Percentiles rank a stretch among this genome's conserved stretches.
Conservation (phyloP, 2,888 invertebrate genomes). For the Cyclophora albipunctata region DNA sequence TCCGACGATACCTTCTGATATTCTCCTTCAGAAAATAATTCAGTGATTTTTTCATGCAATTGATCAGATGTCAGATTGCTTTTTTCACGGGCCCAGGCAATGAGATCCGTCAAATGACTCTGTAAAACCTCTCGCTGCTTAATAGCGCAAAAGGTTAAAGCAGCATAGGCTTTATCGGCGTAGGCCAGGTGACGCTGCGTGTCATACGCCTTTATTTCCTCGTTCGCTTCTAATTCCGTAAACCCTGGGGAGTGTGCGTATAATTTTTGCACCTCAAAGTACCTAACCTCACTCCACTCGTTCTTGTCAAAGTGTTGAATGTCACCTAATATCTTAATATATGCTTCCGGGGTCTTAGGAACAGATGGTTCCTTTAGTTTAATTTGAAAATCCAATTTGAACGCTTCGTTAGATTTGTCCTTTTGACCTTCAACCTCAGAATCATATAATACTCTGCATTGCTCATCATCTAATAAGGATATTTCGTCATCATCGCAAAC, state of each 20-base stretch:
- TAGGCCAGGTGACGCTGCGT: slow-evolving; percentile 9
- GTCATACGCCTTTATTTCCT: slow-evolving; percentile 17
- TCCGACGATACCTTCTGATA: slow-evolving; percentile 8
- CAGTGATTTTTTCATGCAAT: slow-evolving; percentile 3
- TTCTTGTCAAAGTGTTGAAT: slow-evolving; percentile 9
- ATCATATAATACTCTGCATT: no score
- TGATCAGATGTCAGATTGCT: slow-evolving; percentile 1
- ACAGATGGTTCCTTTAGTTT: slow-evolving; percentile 13
- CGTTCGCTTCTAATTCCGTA: slow-evolving; percentile 13
- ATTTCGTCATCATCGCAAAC: no score
- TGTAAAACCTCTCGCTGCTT: slow-evolving; percentile 18
- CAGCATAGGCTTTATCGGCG: slow-evolving; percentile 17
- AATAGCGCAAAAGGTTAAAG: slow-evolving; percentile 15
- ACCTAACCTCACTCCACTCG: slow-evolving; percentile 11
- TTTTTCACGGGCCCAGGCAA: slow-evolving; percentile 3
- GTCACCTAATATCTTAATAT: slow-evolving; percentile 5
- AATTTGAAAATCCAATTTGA: slow-evolving; percentile 2
- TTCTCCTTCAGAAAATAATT: slow-evolving; percentile 5
- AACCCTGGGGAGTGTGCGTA: slow-evolving; percentile 15
- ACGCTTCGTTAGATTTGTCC: no score
- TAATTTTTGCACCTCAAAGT: slow-evolving; percentile 14
- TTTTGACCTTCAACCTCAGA: no score
- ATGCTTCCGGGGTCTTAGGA: slow-evolving; percentile 6
- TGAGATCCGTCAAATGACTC: slow-evolving; percentile 6
- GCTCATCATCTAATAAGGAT: no score